A percentile compares a stretch with the other conserved stretches of the same genome.
phyloP scores from a whole-genome alignment of 2,113 vertebrate genomes.

The Mus spicilegus region DNA sequence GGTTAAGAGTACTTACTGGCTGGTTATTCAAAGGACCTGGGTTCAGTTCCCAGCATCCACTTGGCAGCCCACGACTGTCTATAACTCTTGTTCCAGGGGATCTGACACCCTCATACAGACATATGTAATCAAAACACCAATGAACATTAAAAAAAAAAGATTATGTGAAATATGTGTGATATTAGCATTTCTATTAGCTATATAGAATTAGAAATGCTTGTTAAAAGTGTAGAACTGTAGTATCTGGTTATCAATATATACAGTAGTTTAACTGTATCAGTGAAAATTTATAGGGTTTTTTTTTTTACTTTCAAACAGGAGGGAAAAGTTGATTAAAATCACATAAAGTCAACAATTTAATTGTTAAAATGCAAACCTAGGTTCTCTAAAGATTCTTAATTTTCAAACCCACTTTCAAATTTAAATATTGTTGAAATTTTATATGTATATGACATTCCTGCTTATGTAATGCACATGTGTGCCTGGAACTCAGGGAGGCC shows the following conservation, averaged over 20 bases:
- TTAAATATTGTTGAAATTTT: neutral
- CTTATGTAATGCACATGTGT: neutral
- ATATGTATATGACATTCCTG: neutral
- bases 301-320: conserved; percentile 29
- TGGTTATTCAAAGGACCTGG: no score
- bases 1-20: no score
- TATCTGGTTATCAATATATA: conserved; percentile 11
- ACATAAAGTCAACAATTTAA: conserved; percentile 22
- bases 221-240: neutral
- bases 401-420: conserved; percentile 48
- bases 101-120: no score
- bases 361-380: conserved; percentile 23
- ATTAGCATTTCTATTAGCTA: neutral
- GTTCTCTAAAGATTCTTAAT: conserved; percentile 19
- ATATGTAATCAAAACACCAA: no score
- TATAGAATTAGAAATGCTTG: neutral
- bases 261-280: neutral
- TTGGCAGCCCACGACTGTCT: no score
- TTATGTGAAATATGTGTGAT: neutral
- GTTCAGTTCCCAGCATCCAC: no score
- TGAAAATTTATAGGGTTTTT: conserved; percentile 29
- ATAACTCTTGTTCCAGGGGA: no score
- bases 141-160: no score
- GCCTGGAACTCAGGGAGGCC: neutral
- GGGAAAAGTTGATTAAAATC: conserved; percentile 4